Conservation (phyloP, 2,113 vertebrate species). For the Cettia cetti region DNA sequence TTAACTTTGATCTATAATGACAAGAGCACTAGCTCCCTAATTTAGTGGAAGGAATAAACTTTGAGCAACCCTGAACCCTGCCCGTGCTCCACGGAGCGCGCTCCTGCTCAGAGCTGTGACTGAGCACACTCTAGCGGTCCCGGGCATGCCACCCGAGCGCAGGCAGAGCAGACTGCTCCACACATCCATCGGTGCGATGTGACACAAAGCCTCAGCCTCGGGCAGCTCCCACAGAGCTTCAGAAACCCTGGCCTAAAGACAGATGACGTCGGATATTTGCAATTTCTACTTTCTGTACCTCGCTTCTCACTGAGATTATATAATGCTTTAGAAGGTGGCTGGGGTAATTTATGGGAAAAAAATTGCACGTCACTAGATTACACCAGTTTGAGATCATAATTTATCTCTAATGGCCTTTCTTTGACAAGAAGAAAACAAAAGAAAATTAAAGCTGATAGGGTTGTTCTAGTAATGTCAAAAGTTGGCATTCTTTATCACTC, state of each 20-base stretch:
- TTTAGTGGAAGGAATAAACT: conserved; percentile 32
- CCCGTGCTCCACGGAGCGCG: rapidly evolving
- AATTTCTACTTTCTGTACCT: not conserved
- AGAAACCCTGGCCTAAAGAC: not conserved
- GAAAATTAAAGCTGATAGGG: conserved; percentile 58
- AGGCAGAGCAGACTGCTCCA: not conserved
- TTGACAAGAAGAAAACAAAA: conserved; percentile 53
- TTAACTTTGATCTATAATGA: not conserved
- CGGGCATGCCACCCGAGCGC: rapidly evolving
- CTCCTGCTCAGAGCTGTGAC: not conserved
- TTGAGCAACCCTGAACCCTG: not conserved
- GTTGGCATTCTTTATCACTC: conserved; percentile 67
- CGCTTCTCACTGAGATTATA: not conserved
- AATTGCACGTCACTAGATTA: conserved; percentile 17
- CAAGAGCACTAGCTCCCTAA: conserved; percentile 3
- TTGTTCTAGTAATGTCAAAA: conserved; percentile 67
- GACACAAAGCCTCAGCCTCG: not conserved
- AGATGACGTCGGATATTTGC: rapidly evolving
- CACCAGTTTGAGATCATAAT: conserved; percentile 61
- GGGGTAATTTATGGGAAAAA: conserved; percentile 20
- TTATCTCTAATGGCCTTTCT: conserved; percentile 55
- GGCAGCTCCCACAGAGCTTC: not conserved
- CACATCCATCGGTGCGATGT: rapidly evolving
- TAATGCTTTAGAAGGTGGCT: not conserved
- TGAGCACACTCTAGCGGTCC: conserved; percentile 35